Conservation (phyloP, 1,140 invertebrate genomes). For the Zaprionus vittiger region DNA sequence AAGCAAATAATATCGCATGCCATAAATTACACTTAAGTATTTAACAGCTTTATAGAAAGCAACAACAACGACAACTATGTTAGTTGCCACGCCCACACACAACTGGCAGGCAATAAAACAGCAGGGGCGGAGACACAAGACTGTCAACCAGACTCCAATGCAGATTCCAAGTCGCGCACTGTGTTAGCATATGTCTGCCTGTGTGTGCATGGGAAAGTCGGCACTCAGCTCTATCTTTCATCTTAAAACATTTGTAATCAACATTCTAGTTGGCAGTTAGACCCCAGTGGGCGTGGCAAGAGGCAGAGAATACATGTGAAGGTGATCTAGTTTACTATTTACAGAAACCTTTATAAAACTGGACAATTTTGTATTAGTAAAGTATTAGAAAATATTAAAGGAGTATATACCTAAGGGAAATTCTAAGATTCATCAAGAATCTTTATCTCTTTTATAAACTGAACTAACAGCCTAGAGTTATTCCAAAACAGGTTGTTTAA, state of each 20-base stretch:
- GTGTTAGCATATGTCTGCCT: neutral
- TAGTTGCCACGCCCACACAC: constrained; percentile 50
- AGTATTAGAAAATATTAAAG: no score
- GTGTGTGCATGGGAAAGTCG: constrained; percentile 11
- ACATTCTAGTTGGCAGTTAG: constrained; percentile 34
- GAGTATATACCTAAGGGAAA: no score
- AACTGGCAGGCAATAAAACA: constrained; percentile 61
- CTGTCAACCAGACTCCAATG: constrained; percentile 13
- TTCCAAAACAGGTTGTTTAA: neutral
- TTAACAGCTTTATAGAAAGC: constrained; percentile 74
- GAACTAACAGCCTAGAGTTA: neutral
- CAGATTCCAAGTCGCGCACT: neutral
- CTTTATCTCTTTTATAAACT: neutral
- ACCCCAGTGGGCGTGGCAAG: constrained; percentile 3
- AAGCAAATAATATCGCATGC: constrained; percentile 78
- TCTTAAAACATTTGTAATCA: constrained; percentile 71
- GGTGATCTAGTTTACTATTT: neutral
- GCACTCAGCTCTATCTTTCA: constrained; percentile 46
- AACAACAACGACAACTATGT: constrained; percentile 15
- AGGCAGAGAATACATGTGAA: neutral
- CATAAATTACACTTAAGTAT: constrained; percentile 81
- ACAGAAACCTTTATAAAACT: no score
- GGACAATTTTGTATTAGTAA: no score
- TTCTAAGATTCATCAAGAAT: no score
- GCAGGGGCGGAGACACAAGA: constrained; percentile 32